Conservation (phyloP, 1,140 invertebrate species). For the Drosophila aff. region DNA sequence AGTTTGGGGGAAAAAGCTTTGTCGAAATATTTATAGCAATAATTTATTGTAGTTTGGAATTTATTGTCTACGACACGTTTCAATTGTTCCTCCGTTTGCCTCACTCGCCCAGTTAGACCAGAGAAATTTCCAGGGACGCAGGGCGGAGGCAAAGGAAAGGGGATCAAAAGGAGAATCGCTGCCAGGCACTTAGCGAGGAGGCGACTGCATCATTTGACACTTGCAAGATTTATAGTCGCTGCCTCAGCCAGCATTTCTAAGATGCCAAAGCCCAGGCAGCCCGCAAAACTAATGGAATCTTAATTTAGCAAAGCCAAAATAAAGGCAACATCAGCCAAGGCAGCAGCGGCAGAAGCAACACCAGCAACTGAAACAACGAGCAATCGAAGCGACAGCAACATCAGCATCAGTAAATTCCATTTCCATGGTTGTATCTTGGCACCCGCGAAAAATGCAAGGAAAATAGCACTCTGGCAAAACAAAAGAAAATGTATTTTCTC, state of each 20-base stretch:
- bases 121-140: conserved; percentile 27
- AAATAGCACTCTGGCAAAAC: conserved; percentile 20
- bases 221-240: conserved; percentile 79
- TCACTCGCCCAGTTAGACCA: conserved; percentile 60
- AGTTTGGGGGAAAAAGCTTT: conserved; percentile 57
- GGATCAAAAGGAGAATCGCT: conserved; percentile 61
- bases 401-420: conserved; percentile 71
- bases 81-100: conserved; percentile 69
- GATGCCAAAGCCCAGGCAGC: conserved; percentile 68
- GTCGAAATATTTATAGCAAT: conserved; percentile 82
- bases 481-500: not conserved
- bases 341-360: conserved; percentile 41
- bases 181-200: conserved; percentile 75
- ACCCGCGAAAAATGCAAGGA: conserved; percentile 65
- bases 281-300: conserved; percentile 84
- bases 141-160: not conserved
- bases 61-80: conserved; percentile 84
- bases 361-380: conserved; percentile 23
- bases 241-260: conserved; percentile 78
- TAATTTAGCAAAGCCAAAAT: conserved; percentile 84
- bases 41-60: conserved; percentile 84
- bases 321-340: conserved; percentile 53
- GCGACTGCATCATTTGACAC: conserved; percentile 76
- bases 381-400: conserved; percentile 47
- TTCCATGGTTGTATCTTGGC: conserved; percentile 58